Evolutionary conservation across 2,797 vertebrate genomes (phyloP).

Genomic region (Chelon labrosus): DNA sequence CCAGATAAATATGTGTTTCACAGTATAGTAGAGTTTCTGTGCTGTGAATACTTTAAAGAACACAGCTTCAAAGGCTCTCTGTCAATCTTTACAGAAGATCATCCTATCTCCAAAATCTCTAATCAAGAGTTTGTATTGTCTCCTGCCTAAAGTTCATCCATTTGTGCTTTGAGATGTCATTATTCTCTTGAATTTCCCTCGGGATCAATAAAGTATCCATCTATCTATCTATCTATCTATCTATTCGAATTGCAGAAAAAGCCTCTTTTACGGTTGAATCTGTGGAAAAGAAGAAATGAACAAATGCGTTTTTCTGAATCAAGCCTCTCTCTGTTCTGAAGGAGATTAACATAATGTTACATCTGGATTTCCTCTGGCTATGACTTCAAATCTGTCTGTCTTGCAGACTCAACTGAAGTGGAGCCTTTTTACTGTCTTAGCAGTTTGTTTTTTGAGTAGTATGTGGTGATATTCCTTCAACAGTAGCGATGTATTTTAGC

Average conservation of each 20-base stretch:
- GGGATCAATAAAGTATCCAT: too few species aligned
- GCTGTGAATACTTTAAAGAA: conserved; percentile 64
- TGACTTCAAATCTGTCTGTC: conserved; percentile 73
- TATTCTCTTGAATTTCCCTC: too few species aligned
- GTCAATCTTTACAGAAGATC: conserved; percentile 57
- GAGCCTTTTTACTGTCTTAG: conserved; percentile 40
- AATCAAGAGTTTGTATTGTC: conserved; percentile 52
- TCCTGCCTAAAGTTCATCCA: conserved; percentile 31
- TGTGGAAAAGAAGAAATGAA: conserved; percentile 36
- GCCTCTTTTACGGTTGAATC: conserved; percentile 20
- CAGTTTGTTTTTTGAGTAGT: conserved; percentile 29
- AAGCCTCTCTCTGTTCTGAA: conserved; percentile 62
- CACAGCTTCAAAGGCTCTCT: conserved; percentile 50
- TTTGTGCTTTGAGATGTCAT: conserved; percentile 50
- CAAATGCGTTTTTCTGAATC: conserved; percentile 58
- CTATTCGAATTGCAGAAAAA: conserved; percentile 53
- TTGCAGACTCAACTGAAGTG: conserved; percentile 70
- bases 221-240: too few species aligned
- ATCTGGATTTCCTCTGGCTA: conserved; percentile 75
- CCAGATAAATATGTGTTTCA: too few species aligned
- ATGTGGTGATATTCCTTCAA: too few species aligned
- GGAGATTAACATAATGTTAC: conserved; percentile 83
- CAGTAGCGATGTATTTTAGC: too few species aligned
- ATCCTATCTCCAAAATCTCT: conserved; percentile 57
- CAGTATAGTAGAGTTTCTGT: conserved; percentile 12